phyloP scores from a whole-genome alignment of 2,797 vertebrate genomes.

The Argyrosomus regius region DNA sequence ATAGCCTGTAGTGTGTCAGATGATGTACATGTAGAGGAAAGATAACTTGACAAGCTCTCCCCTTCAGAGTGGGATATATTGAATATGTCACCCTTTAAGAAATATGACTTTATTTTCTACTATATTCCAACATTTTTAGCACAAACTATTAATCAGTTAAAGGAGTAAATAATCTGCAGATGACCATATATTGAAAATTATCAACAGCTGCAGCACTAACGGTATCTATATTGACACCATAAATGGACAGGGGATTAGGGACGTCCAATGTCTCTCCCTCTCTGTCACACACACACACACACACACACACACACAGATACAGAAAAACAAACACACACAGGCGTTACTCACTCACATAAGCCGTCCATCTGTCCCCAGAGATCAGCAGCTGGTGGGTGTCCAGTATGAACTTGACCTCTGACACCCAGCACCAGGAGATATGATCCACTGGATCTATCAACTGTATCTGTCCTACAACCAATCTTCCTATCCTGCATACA shows the following conservation, averaged over 20 bases:
- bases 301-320: not conserved
- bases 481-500: constrained; percentile 34
- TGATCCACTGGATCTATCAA: constrained; percentile 23
- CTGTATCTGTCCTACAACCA: constrained; percentile 47
- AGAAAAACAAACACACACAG: constrained; percentile 20
- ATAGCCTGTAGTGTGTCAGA: too few relatives aligned
- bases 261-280: constrained; percentile 14
- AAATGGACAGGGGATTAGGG: constrained; percentile 38
- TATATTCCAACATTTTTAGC: not conserved
- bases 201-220: not conserved
- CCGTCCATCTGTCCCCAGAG: constrained; percentile 64
- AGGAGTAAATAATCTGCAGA: not conserved
- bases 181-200: not conserved
- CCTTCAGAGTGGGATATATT: too few relatives aligned
- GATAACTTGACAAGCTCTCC: too few relatives aligned
- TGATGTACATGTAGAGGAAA: too few relatives aligned
- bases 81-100: not conserved
- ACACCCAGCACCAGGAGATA: constrained; percentile 31
- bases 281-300: not conserved
- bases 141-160: not conserved
- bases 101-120: not conserved
- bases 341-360: constrained; percentile 22
- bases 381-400: constrained; percentile 60
- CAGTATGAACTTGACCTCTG: constrained; percentile 55
- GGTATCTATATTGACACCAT: not conserved